These are phyloP conservation scores for Zoanthus sansibaricus DNA, from an alignment of 92 coral and sea anemone genomes.

Conservation along the genomic window DNA sequence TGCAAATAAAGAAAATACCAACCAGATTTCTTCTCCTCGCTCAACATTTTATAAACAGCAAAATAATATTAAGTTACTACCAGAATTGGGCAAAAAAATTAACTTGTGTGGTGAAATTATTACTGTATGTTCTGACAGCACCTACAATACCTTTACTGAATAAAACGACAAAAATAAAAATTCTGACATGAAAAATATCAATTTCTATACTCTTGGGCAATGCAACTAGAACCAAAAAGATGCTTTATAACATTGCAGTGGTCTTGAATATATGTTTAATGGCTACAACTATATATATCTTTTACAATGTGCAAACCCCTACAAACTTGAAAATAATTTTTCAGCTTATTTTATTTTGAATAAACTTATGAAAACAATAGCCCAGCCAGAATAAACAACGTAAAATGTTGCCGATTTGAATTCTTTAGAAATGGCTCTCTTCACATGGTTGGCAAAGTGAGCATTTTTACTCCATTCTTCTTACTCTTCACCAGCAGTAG, in stretches of 20 bases:
- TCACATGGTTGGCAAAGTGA: not conserved
- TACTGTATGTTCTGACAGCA: not conserved
- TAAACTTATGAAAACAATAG: conserved; percentile 15
- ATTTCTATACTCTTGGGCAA: not conserved
- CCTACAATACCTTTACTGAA: not conserved
- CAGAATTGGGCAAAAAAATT: not conserved
- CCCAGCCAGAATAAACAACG: conserved; percentile 37
- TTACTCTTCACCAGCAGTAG: not conserved
- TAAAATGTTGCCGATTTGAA: conserved; percentile 33
- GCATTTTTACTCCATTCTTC: conserved; percentile 8
- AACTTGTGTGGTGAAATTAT: not conserved
- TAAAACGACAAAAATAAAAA: not conserved
- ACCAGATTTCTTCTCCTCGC: no score
- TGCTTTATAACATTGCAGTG: not conserved
- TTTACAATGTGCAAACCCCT: not conserved
- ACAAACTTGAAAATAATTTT: conserved; percentile 13
- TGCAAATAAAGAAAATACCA: not conserved
- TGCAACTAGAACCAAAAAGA: not conserved
- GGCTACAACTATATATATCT: not conserved
- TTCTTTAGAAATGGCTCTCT: not conserved
- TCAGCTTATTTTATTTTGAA: not conserved
- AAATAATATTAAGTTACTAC: not conserved
- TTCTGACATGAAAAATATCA: not conserved
- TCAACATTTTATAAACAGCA: not conserved
- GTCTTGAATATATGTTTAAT: not conserved